Evolutionary conservation across 2,888 invertebrate genomes (phyloP).

Genomic region (Agrotis segetum): DNA sequence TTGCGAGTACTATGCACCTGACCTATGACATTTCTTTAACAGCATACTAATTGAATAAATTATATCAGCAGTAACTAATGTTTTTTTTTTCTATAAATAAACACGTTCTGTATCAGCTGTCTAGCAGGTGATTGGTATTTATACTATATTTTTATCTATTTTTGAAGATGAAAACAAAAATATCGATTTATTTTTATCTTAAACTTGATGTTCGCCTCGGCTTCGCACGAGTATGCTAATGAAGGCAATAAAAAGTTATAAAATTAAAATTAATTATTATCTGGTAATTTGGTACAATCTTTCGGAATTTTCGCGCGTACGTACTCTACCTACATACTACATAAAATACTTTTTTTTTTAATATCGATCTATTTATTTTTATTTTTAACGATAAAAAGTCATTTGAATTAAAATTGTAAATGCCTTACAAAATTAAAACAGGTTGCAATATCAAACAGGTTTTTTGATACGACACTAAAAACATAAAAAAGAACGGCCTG

Average conservation of each 20-base stretch:
- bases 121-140: neutral
- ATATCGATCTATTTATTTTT: neutral
- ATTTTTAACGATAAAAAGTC: neutral
- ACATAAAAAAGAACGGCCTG: constrained; percentile 50
- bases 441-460: too few relatives aligned
- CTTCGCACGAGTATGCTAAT: neutral
- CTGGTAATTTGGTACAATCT: too few relatives aligned
- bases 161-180: neutral
- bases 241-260: too few relatives aligned
- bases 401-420: neutral
- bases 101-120: neutral
- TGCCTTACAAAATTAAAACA: neutral
- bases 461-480: neutral
- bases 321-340: too few relatives aligned
- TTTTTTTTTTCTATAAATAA: neutral
- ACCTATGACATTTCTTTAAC: constrained; percentile 1
- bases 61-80: neutral
- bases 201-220: neutral
- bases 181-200: neutral
- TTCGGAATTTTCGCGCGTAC: too few relatives aligned
- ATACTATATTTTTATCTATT: too few relatives aligned
- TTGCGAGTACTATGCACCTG: too few relatives aligned
- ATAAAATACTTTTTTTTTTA: too few relatives aligned
- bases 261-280: too few relatives aligned
- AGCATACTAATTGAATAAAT: constrained; percentile 14